phyloP scores from a whole-genome alignment of 1,140 invertebrate species.

The Drosophila kepulauana region DNA sequence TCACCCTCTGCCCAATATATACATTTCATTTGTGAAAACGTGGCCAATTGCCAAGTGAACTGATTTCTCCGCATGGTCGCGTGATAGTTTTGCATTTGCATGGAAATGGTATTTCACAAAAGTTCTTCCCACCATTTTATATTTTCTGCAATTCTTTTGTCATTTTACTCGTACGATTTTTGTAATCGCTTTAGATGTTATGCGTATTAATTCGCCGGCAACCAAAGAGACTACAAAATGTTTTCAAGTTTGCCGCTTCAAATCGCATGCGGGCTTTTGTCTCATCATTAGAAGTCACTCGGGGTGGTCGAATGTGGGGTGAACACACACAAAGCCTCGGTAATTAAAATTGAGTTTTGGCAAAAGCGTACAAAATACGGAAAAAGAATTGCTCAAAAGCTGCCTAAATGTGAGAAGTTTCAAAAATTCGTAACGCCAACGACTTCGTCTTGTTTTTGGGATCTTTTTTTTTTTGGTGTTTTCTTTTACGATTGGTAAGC shows the following conservation, averaged over 20 bases:
- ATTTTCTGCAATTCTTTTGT: conserved; percentile 2
- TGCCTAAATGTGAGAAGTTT: conserved; percentile 6
- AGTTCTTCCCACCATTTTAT: conserved; percentile 5
- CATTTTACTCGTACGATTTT: conserved; percentile 4
- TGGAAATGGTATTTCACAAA: neutral
- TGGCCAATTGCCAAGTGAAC: conserved; percentile 21
- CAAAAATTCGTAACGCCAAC: conserved; percentile 27
- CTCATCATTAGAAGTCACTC: conserved; percentile 49
- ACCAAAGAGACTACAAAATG: conserved; percentile 8
- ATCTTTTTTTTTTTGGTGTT: neutral
- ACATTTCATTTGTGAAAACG: conserved; percentile 21
- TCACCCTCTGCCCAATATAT: conserved; percentile 1
- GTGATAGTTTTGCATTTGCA: neutral
- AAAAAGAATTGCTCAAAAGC: conserved; percentile 14
- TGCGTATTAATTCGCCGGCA: conserved; percentile 35
- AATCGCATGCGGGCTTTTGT: conserved; percentile 52
- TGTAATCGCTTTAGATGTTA: conserved; percentile 46
- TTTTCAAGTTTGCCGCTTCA: conserved; percentile 50
- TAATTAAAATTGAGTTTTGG: conserved; percentile 73
- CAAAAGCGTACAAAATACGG: conserved; percentile 7
- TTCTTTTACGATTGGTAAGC: conserved; percentile 1
- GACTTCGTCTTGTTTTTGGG: conserved; percentile 12
- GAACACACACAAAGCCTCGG: conserved; percentile 44
- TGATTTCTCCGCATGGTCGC: neutral
- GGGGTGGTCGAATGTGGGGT: conserved; percentile 65